These are phyloP conservation scores for Phorcus lineatus DNA, from an alignment of 2,888 invertebrate genomes.

Conservation along the genomic window DNA sequence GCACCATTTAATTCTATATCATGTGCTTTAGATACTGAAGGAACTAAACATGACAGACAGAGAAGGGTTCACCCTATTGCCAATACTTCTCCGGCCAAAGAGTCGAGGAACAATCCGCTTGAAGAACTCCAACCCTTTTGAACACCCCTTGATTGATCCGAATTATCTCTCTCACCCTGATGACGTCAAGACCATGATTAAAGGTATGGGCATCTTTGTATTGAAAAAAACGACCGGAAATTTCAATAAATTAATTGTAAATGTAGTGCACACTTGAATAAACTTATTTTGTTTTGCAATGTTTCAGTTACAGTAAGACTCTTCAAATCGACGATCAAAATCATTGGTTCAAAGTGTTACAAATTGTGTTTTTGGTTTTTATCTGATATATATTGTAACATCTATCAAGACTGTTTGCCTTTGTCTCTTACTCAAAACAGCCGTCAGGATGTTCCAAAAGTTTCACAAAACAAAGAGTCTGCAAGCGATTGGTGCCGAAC, in stretches of 20 bases:
- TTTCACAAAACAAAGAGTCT: slow-evolving; percentile 32
- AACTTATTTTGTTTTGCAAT: too few species aligned
- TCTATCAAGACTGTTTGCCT: too few species aligned
- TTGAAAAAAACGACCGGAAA: too few species aligned
- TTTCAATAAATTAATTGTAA: too few species aligned
- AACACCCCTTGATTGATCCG: slow-evolving; percentile 90
- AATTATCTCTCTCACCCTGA: slow-evolving; percentile 85
- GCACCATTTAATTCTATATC: neutral
- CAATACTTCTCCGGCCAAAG: slow-evolving; percentile 79
- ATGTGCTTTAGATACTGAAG: slow-evolving; percentile 7
- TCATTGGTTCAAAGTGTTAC: too few species aligned
- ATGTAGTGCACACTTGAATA: too few species aligned
- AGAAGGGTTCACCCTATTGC: slow-evolving; percentile 67
- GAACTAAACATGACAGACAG: neutral
- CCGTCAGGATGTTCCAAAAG: neutral
- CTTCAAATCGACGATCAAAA: too few species aligned
- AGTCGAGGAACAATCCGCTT: slow-evolving; percentile 86
- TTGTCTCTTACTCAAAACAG: neutral
- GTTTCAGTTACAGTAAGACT: too few species aligned
- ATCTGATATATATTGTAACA: too few species aligned
- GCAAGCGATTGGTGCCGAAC: slow-evolving; percentile 30
- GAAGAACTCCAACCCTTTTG: slow-evolving; percentile 84
- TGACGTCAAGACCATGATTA: slow-evolving; percentile 78
- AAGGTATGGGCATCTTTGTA: slow-evolving; percentile 37
- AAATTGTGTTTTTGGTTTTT: too few species aligned